phyloP scores from a whole-genome alignment of 2,888 invertebrate species.

The Cerastis rubricosa region DNA sequence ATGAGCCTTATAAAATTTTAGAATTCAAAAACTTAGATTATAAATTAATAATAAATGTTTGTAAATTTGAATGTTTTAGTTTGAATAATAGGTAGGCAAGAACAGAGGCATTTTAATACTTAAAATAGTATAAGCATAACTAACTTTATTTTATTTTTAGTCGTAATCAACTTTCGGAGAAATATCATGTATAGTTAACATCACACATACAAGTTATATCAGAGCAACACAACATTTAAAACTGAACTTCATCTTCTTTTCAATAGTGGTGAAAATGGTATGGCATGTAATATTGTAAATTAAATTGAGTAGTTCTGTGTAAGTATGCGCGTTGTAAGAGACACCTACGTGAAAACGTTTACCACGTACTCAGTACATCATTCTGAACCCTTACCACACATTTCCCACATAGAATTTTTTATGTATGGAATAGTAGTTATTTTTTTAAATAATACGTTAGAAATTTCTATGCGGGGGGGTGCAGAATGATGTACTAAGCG shows the following conservation, averaged over 20 bases:
- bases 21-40: constrained; percentile 63
- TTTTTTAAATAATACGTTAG: too few species aligned
- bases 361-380: too few species aligned
- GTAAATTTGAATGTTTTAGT: constrained; percentile 81
- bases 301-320: not conserved
- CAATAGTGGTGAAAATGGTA: not conserved
- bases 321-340: not conserved
- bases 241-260: not conserved
- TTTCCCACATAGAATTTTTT: too few species aligned
- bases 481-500: too few species aligned
- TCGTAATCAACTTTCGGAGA: too few species aligned
- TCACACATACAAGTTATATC: too few species aligned
- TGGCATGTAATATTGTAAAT: not conserved
- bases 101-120: not conserved
- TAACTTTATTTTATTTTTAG: too few species aligned
- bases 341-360: too few species aligned
- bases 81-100: constrained; percentile 38
- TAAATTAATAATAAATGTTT: constrained; percentile 82
- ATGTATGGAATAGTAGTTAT: too few species aligned
- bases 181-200: too few species aligned
- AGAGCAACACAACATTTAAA: not conserved
- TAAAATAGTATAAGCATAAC: not conserved
- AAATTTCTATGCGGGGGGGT: too few species aligned
- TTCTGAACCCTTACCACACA: too few species aligned
- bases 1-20: constrained; percentile 79